These are phyloP conservation scores for Rhyacichthys aspro DNA, from an alignment of 2,797 vertebrate species.

Conservation along the genomic window DNA sequence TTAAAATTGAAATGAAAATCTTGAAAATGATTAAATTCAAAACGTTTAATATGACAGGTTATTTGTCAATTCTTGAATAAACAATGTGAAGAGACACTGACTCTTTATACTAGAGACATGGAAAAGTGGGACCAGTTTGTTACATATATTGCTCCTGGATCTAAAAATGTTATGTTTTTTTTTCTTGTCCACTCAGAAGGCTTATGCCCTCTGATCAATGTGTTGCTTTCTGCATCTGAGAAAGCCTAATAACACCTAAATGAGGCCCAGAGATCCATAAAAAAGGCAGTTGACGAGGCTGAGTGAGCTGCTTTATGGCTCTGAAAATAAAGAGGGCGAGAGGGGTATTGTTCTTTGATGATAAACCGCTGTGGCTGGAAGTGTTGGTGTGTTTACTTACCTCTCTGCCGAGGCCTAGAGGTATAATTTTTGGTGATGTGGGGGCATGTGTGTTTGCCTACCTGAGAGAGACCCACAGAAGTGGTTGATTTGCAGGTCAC, in stretches of 20 bases:
- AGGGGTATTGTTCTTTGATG: conserved; percentile 68
- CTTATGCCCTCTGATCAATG: conserved; percentile 70
- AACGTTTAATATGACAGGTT: too few relatives aligned
- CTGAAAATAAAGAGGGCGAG: conserved; percentile 41
- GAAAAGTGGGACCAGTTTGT: too few relatives aligned
- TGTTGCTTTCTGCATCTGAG: conserved; percentile 67
- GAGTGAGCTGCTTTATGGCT: conserved; percentile 68
- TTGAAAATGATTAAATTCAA: too few relatives aligned
- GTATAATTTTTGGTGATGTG: conserved; percentile 54
- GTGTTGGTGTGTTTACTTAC: conserved; percentile 50
- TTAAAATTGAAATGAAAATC: too few relatives aligned
- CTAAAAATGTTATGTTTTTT: conserved; percentile 9
- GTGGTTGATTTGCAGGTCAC: conserved; percentile 65
- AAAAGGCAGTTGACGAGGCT: conserved; percentile 70
- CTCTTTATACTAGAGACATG: too few relatives aligned
- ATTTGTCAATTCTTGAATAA: too few relatives aligned
- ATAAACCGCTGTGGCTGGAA: conserved; percentile 56
- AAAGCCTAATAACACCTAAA: conserved; percentile 80
- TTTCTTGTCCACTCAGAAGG: conserved; percentile 18
- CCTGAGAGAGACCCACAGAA: conserved; percentile 58
- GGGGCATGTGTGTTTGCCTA: conserved; percentile 66
- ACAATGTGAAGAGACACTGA: too few relatives aligned
- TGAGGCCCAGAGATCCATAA: conserved; percentile 75
- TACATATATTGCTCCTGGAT: conserved; percentile 2
- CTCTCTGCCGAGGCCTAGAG: conserved; percentile 26